Percentiles rank a stretch among this genome's conserved stretches.
These are phyloP conservation scores for Sinopyrophorus schimmeli DNA, from an alignment of 2,888 invertebrate genomes.

Conservation along the genomic window DNA sequence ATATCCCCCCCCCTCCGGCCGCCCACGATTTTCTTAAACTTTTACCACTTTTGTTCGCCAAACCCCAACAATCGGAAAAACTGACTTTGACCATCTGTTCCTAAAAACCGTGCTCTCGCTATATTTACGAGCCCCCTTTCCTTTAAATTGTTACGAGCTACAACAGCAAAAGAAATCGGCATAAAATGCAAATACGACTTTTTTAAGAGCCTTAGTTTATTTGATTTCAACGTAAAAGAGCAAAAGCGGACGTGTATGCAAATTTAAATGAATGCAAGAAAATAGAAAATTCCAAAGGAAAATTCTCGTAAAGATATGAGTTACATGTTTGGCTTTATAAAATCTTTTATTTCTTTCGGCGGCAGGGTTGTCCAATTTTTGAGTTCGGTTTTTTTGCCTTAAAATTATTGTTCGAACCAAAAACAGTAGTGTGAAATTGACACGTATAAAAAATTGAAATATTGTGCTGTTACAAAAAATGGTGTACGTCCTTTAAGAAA, in stretches of 20 bases:
- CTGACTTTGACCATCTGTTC: neutral
- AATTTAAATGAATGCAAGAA: conserved; percentile 23
- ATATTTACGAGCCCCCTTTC: neutral
- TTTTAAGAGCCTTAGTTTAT: conserved; percentile 11
- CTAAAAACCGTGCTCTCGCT: neutral
- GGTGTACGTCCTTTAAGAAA: too few species aligned
- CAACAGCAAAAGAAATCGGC: conserved; percentile 6
- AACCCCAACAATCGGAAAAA: neutral
- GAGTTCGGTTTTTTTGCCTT: too few species aligned
- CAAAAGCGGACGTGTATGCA: conserved; percentile 10
- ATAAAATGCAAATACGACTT: conserved; percentile 13
- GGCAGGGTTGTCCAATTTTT: too few species aligned
- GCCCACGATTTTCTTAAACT: neutral
- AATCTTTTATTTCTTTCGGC: too few species aligned
- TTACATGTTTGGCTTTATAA: too few species aligned
- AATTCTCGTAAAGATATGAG: too few species aligned
- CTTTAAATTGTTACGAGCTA: conserved; percentile 2
- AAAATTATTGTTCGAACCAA: too few species aligned
- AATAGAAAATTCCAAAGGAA: too few species aligned
- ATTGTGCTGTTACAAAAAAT: too few species aligned
- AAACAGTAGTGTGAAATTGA: too few species aligned
- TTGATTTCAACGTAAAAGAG: conserved; percentile 12
- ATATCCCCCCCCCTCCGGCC: neutral
- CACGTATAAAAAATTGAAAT: too few species aligned
- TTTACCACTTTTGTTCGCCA: neutral